Conservation (phyloP, 2,797 vertebrate genomes). For the Alosa sapidissima region DNA sequence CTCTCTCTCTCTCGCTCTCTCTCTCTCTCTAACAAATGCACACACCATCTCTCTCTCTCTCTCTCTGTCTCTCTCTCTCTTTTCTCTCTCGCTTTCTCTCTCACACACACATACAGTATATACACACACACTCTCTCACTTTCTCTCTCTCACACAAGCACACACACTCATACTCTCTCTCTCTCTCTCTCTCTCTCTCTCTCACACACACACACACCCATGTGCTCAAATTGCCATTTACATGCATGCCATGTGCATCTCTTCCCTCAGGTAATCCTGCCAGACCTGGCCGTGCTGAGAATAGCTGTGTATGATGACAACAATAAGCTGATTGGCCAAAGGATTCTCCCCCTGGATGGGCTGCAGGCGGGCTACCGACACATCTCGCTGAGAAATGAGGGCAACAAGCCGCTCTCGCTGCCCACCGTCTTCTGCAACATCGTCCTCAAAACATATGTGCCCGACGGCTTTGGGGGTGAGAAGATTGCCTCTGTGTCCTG, state of each 20-base stretch:
- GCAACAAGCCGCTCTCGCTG: constrained; percentile 85
- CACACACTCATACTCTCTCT: constrained; percentile 40
- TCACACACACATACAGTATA: neutral
- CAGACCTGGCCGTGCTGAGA: constrained; percentile 85
- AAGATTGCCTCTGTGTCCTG: neutral
- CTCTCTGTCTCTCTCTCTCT: neutral
- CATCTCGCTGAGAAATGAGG: constrained; percentile 85
- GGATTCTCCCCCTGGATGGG: constrained; percentile 84
- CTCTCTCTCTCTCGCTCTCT: neutral
- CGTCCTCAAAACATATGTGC: constrained; percentile 86
- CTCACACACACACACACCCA: constrained; percentile 1
- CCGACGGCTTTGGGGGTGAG: constrained; percentile 87
- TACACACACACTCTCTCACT: constrained; percentile 47
- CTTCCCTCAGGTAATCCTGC: constrained; percentile 80
- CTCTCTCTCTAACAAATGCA: neutral
- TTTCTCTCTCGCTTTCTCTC: too few species aligned
- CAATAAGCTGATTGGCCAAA: constrained; percentile 83
- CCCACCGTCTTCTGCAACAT: constrained; percentile 89
- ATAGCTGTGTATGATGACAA: constrained; percentile 87
- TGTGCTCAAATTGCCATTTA: neutral
- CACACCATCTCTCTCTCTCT: neutral
- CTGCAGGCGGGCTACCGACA: constrained; percentile 86
- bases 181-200: constrained; percentile 16
- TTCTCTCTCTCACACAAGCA: constrained; percentile 51
- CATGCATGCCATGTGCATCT: constrained; percentile 27